Percentiles rank a stretch among this genome's conserved stretches.
Conservation (phyloP, 2,797 vertebrate genomes). For the Sebastes oblongus region DNA sequence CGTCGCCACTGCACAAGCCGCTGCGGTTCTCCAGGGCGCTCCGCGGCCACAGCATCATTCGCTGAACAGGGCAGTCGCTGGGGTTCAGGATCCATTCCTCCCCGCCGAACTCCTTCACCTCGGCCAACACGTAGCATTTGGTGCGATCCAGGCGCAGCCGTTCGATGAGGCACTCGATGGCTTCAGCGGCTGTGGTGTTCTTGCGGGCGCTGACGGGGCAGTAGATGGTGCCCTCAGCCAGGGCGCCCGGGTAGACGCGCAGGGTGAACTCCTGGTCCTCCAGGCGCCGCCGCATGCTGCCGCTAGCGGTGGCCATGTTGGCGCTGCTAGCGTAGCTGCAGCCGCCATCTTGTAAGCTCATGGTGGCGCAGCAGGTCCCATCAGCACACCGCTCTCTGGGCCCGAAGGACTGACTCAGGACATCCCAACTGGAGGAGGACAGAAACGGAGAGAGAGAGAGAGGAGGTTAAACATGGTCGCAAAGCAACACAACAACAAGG, state of each 20-base stretch:
- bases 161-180: constrained; percentile 91
- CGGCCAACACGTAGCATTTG: constrained; percentile 93
- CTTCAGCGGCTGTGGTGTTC: constrained; percentile 93
- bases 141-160: constrained; percentile 90
- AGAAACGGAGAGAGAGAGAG: background rate
- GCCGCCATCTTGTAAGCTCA: constrained; percentile 95
- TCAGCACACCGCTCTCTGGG: constrained; percentile 82
- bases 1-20: constrained; percentile 85
- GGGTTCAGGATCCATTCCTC: constrained; percentile 99
- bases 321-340: constrained; percentile 78
- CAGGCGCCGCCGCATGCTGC: constrained; percentile 90
- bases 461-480: background rate
- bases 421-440: constrained; percentile 80
- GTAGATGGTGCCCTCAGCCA: constrained; percentile 95
- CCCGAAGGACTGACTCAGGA: constrained; percentile 80
- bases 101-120: constrained; percentile 97
- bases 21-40: constrained; percentile 92
- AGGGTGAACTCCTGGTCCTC: constrained; percentile 94
- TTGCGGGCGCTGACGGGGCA: constrained; percentile 92
- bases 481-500: background rate
- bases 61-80: constrained; percentile 93
- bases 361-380: constrained; percentile 92
- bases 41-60: constrained; percentile 97
- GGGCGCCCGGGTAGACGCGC: constrained; percentile 92
- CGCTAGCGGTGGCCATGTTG: constrained; percentile 63